phyloP scores from a whole-genome alignment of 2,888 invertebrate genomes.

The Macaria notata region DNA sequence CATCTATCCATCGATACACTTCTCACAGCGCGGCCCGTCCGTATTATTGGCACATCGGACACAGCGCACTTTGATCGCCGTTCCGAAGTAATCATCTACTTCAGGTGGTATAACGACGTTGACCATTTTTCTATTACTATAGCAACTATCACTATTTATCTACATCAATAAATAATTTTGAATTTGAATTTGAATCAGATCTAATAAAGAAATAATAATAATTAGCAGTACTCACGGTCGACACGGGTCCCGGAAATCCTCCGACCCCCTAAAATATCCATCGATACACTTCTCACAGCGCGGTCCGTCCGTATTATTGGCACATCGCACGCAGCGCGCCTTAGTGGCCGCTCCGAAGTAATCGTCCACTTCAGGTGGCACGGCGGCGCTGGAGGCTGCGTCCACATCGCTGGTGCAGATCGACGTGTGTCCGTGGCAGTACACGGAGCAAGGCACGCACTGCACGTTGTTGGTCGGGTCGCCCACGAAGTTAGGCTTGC shows the following conservation, averaged over 20 bases:
- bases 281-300: slow-evolving; percentile 91
- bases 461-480: slow-evolving; percentile 93
- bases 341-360: slow-evolving; percentile 83
- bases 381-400: slow-evolving; percentile 70
- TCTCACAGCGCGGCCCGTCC: slow-evolving; percentile 90
- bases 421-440: slow-evolving; percentile 94
- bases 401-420: slow-evolving; percentile 87
- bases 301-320: slow-evolving; percentile 90
- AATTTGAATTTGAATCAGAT: too few relatives aligned
- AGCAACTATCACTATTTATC: too few relatives aligned
- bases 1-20: slow-evolving; percentile 89
- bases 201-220: too few relatives aligned
- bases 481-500: slow-evolving; percentile 95
- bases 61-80: slow-evolving; percentile 88
- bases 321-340: slow-evolving; percentile 93
- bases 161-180: too few relatives aligned
- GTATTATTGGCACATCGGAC: slow-evolving; percentile 92
- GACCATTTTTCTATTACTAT: too few relatives aligned
- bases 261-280: slow-evolving; percentile 89
- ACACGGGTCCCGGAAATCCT: slow-evolving; percentile 89
- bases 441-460: slow-evolving; percentile 93
- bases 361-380: slow-evolving; percentile 81
- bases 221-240: slow-evolving; percentile 87
- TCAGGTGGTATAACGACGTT: slow-evolving; percentile 71
- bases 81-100: slow-evolving; percentile 84